Percentiles rank a stretch among this genome's conserved stretches.
phyloP scores from a whole-genome alignment of 1,140 invertebrate species.

The Meloidogyne chitwoodi region DNA sequence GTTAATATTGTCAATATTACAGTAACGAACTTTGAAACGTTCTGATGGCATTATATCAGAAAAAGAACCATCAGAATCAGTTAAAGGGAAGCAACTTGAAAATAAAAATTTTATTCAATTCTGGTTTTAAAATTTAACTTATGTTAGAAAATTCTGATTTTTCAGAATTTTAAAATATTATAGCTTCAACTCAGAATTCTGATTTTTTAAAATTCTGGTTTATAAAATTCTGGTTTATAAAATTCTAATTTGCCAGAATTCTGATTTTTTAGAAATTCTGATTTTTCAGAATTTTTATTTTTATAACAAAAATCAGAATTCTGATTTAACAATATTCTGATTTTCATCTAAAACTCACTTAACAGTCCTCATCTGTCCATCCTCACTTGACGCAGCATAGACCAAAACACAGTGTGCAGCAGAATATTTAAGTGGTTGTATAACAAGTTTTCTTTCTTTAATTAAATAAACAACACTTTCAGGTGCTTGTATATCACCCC shows the following conservation, averaged over 20 bases:
- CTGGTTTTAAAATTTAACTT: neutral
- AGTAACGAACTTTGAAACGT: conserved; percentile 27
- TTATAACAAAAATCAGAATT: neutral
- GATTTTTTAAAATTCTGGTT: neutral
- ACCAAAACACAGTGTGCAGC: conserved; percentile 24
- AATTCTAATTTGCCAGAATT: too few species aligned
- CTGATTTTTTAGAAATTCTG: neutral
- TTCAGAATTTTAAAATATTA: too few species aligned
- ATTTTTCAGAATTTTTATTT: neutral
- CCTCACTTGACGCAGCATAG: conserved; percentile 22
- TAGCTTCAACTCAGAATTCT: neutral
- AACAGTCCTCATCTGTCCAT: conserved; percentile 2
- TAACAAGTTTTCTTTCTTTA: conserved; percentile 35
- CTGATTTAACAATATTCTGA: neutral
- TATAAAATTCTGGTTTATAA: too few species aligned
- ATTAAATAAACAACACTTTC: conserved; percentile 22
- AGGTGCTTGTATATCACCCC: conserved; percentile 23
- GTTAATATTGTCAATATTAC: conserved; percentile 9
- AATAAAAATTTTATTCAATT: neutral
- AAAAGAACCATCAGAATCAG: conserved; percentile 23
- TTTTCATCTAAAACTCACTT: neutral
- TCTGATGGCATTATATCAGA: conserved; percentile 11
- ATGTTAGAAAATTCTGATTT: too few species aligned
- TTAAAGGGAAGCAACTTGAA: conserved; percentile 10
- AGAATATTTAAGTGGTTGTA: conserved; percentile 16